phyloP scores from a whole-genome alignment of 1,140 invertebrate species.

The Drosophila seguyi region DNA sequence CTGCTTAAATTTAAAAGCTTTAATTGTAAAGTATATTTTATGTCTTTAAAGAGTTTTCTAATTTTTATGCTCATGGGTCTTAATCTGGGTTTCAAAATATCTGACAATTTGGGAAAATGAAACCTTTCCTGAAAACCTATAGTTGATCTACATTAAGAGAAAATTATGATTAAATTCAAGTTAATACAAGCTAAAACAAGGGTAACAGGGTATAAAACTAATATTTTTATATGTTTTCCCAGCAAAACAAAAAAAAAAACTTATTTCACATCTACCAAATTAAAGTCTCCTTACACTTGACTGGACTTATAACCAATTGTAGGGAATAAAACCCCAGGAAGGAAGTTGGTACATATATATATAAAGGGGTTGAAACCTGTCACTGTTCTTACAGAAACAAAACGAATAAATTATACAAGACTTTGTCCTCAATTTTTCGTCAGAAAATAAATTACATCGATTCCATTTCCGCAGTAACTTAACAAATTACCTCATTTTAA shows the following conservation, averaged over 20 bases:
- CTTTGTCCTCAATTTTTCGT: not conserved
- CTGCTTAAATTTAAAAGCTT: not conserved
- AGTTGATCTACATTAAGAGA: no score
- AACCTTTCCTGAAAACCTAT: no score
- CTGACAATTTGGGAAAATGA: no score
- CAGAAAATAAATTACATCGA: not conserved
- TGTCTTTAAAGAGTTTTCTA: not conserved
- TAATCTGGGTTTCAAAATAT: no score
- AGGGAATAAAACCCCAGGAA: not conserved
- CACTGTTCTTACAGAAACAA: constrained; percentile 10
- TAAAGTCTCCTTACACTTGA: constrained; percentile 27
- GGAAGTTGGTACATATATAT: not conserved
- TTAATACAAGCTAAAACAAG: no score
- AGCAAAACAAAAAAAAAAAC: no score
- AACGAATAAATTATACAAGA: constrained; percentile 17
- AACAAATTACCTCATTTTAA: not conserved
- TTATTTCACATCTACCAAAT: constrained; percentile 4
- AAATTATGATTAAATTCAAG: not conserved
- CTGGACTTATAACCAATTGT: constrained; percentile 4
- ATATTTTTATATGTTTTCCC: not conserved
- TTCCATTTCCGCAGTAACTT: not conserved
- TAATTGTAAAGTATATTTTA: not conserved
- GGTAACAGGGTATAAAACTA: not conserved
- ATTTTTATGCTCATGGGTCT: no score
- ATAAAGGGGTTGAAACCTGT: constrained; percentile 36